Evolutionary conservation across 2,888 invertebrate species (phyloP), one percentile per base, ranked within the genome.

Genomic region (Epirrhoe tristata): DNA sequence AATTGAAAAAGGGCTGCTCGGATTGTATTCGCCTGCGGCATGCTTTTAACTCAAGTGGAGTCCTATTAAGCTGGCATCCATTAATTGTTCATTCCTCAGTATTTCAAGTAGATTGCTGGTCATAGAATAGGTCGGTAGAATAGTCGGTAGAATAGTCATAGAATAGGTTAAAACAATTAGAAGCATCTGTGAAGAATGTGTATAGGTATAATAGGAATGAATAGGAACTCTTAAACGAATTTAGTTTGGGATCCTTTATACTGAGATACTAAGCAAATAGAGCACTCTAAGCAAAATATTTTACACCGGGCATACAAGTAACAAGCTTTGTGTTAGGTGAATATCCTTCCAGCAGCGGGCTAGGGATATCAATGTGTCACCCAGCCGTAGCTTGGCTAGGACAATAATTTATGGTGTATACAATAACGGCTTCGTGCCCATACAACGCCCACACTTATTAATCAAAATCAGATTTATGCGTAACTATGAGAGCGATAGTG

Each of bases 401-500:
- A 74, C n/a, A n/a, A n/a, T 75, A 83, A 84, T 87, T 83, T 85
- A 87, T 82, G 80, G 77, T 59, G 75, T 72, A 80, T 80, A 79
- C 81, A 77, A 73, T 81, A 88, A 88, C 88, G 83, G 85, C 83
- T 85, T 81, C 82, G 86, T 84, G 88, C 80, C 82, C 82, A 82
- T 80, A 85, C 84, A 82, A 81, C 92, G 88, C 93, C 93, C 88
- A 93, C 92, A 85, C 88, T 84, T 88, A 88, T 88, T 89, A 91
- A 90, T 88, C 78, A 88, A 90, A 91, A 86, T 82, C 75, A 87
- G 90, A 91, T 91, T 91, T 91, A 92, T 91, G 88, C 86, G 81
- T 85, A 81, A 81, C 83, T 83, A 81, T 74, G 80, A 85, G 80
- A 85, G 81, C 86, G 83, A 86, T 87, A 86, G 86, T 86, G 83